Percentiles rank a stretch among this genome's conserved stretches.
Evolutionary conservation across 2,797 vertebrate genomes (phyloP).

Genomic region (Sebastes nivosus): DNA sequence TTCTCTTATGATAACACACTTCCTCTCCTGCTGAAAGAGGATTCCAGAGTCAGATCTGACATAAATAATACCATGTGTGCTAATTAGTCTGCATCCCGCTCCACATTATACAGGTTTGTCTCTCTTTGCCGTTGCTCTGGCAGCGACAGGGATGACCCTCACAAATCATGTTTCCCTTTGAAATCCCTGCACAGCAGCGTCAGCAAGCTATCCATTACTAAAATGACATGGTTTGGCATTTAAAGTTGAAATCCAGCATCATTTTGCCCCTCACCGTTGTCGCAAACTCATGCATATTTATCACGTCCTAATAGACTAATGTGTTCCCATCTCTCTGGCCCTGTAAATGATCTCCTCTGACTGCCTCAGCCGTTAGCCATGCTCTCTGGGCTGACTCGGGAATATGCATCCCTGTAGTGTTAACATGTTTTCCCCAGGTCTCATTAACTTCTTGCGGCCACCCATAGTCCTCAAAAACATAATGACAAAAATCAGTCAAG

Average conservation of each 20-base stretch:
- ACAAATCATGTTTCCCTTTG: conserved; percentile 11
- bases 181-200: conserved; percentile 7
- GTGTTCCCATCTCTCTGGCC: conserved; percentile 39
- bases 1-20: background rate
- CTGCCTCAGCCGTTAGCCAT: conserved; percentile 33
- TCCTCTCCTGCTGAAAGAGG: background rate
- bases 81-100: background rate
- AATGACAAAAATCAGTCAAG: background rate
- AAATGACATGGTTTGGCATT: conserved; percentile 51
- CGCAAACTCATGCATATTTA: conserved; percentile 63
- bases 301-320: conserved; percentile 38
- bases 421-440: conserved; percentile 23
- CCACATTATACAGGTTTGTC: background rate
- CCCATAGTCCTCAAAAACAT: conserved; percentile 8
- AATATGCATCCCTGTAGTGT: conserved; percentile 47
- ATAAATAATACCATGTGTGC: background rate
- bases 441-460: background rate
- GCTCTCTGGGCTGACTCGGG: conserved; percentile 37
- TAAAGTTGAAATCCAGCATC: conserved; percentile 42
- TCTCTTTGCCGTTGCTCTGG: background rate
- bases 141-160: background rate
- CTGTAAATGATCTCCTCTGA: conserved; percentile 51
- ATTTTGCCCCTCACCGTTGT: conserved; percentile 35
- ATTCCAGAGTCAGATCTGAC: background rate
- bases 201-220: conserved; percentile 28